Percentiles rank a stretch among this genome's conserved stretches.
phyloP scores from a whole-genome alignment of 30 jellyfish, hydroid and myxozoan species.

The Hydra vulgaris region DNA sequence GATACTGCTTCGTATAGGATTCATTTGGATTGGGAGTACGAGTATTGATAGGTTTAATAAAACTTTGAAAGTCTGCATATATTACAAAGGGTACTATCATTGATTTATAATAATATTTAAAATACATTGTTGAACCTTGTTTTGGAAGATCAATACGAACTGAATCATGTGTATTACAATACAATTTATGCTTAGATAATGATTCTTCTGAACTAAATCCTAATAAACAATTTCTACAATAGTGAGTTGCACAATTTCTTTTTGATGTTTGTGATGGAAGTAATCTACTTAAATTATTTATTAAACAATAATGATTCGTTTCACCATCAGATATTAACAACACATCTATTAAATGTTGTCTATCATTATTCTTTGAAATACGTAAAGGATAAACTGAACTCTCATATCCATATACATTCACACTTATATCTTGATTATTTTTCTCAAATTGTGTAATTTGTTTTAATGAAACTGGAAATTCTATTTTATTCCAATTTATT shows the following conservation, averaged over 20 bases:
- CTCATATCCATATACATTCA: not conserved
- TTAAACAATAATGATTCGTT: constrained; percentile 3
- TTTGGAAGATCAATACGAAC: constrained; percentile 22
- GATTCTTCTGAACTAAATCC: constrained; percentile 17
- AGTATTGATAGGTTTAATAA: constrained; percentile 1
- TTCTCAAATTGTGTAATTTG: constrained; percentile 21
- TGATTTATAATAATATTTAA: not conserved
- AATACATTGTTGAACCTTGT: constrained; percentile 19
- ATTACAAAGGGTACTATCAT: constrained; percentile 18
- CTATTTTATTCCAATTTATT: constrained; percentile 12
- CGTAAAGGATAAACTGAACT: not conserved
- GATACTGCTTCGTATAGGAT: constrained; percentile 1
- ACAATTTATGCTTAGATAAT: not conserved
- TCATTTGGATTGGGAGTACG: not conserved
- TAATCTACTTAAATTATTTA: not conserved
- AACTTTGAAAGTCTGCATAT: constrained; percentile 33
- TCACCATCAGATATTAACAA: constrained; percentile 15
- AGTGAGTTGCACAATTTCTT: constrained; percentile 2
- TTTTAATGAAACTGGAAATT: constrained; percentile 3
- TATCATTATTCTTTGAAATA: not conserved
- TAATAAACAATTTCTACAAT: constrained; percentile 19
- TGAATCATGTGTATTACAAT: constrained; percentile 5
- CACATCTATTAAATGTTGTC: constrained; percentile 7
- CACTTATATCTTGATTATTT: constrained; percentile 23
- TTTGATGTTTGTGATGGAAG: not conserved